Percentiles rank a stretch among this genome's conserved stretches.
Conservation (phyloP, 2,113 vertebrate species). For the Neodon shergylaensis region DNA sequence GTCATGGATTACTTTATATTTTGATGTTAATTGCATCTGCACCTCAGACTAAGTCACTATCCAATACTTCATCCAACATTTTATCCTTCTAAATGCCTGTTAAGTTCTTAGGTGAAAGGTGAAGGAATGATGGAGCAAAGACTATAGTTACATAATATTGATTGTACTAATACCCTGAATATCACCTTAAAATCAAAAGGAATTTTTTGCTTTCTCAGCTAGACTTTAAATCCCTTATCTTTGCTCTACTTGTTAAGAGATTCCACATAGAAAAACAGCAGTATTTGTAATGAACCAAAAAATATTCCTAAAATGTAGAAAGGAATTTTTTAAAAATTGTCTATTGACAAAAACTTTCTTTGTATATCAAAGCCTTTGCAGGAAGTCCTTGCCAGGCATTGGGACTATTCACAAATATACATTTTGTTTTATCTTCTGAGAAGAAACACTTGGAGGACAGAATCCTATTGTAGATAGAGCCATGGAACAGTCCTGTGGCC, state of each 20-base stretch:
- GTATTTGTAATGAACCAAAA: not conserved
- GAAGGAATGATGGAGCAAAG: conserved; percentile 5
- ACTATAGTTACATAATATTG: conserved; percentile 32
- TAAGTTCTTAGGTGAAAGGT: not conserved
- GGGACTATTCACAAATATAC: not conserved
- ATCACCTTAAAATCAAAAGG: conserved; percentile 42
- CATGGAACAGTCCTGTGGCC: too few species aligned
- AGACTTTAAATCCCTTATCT: not conserved
- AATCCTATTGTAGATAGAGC: not conserved
- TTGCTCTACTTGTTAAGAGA: not conserved
- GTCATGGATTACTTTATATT: conserved; percentile 5
- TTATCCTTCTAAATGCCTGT: not conserved
- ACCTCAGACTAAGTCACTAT: conserved; percentile 18
- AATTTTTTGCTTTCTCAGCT: not conserved
- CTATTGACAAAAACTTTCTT: not conserved
- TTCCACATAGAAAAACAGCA: not conserved
- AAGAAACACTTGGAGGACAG: not conserved
- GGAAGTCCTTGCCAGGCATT: not conserved
- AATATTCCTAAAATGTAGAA: not conserved
- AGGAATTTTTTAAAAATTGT: not conserved
- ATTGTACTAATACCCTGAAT: not conserved
- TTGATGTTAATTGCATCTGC: not conserved
- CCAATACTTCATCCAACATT: conserved; percentile 25
- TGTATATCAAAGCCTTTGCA: conserved; percentile 11
- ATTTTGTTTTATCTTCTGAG: not conserved